Conservation (phyloP, 2,797 vertebrate species). For the Botia almorhae region DNA sequence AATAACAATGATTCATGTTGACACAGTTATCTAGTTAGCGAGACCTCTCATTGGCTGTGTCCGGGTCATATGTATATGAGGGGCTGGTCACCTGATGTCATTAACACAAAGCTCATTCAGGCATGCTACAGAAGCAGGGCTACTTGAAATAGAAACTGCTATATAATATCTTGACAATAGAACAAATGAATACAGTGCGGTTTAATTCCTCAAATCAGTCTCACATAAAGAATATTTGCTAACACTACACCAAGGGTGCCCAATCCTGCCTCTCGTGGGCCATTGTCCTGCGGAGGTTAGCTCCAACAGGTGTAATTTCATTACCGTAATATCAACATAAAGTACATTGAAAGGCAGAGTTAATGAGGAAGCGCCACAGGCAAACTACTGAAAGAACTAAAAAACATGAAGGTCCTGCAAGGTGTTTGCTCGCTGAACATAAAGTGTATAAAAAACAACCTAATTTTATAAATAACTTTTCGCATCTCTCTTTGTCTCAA, state of each 20-base stretch:
- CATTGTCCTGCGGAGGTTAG: no score
- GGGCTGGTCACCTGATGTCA: constrained; percentile 29
- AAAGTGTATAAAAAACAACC: background rate
- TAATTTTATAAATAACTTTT: constrained; percentile 10
- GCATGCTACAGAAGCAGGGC: constrained; percentile 37
- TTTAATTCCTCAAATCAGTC: background rate
- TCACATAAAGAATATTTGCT: constrained; percentile 9
- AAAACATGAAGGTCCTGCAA: constrained; percentile 26
- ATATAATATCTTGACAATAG: constrained; percentile 38
- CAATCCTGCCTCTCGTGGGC: no score
- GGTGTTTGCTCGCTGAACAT: constrained; percentile 37
- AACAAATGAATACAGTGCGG: constrained; percentile 4
- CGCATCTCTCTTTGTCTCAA: background rate
- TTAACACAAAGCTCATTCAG: constrained; percentile 46
- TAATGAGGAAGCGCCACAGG: constrained; percentile 55
- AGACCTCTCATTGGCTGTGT: constrained; percentile 34
- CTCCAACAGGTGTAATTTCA: constrained; percentile 47
- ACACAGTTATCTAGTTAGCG: constrained; percentile 33
- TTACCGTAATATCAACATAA: constrained; percentile 51
- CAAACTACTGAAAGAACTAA: constrained; percentile 40
- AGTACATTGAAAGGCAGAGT: constrained; percentile 44
- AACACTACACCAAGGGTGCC: background rate
- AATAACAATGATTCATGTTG: constrained; percentile 51
- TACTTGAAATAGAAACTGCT: constrained; percentile 50
- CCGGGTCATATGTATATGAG: constrained; percentile 47